A percentile compares a stretch with the other conserved stretches of the same genome.
These are phyloP conservation scores for Drosophila suzukii DNA, from an alignment of 1,140 invertebrate species.

Conservation along the genomic window DNA sequence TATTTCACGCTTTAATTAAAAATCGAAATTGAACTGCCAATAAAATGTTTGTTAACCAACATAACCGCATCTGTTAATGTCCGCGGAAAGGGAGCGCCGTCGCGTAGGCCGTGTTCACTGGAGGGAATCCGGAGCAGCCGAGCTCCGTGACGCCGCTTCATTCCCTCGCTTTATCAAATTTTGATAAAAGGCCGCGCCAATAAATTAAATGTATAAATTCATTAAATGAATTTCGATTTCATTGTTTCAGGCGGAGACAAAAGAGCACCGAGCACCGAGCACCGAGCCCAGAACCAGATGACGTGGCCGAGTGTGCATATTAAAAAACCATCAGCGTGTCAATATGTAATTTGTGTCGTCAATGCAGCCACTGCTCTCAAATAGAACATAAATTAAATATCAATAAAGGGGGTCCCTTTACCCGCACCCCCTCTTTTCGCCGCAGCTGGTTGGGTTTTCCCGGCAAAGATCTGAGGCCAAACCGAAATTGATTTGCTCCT, in stretches of 20 bases:
- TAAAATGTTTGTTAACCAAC: slow-evolving; percentile 80
- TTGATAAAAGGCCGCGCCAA: slow-evolving; percentile 78
- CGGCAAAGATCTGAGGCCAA: slow-evolving; percentile 44
- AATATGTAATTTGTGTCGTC: slow-evolving; percentile 82
- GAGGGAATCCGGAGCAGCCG: slow-evolving; percentile 43
- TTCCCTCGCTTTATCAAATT: slow-evolving; percentile 68
- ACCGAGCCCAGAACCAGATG: slow-evolving; percentile 47
- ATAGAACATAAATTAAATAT: slow-evolving; percentile 81
- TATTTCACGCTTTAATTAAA: slow-evolving; percentile 79
- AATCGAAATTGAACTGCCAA: slow-evolving; percentile 77
- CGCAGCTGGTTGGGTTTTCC: slow-evolving; percentile 18
- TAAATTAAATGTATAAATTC: slow-evolving; percentile 83
- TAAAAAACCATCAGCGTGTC: slow-evolving; percentile 82
- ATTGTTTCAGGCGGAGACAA: slow-evolving; percentile 60
- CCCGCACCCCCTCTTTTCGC: background rate
- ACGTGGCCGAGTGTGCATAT: slow-evolving; percentile 60
- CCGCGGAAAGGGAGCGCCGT: slow-evolving; percentile 52
- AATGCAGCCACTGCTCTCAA: slow-evolving; percentile 40
- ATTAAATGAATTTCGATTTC: slow-evolving; percentile 78
- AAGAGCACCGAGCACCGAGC: background rate
- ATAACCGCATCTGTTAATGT: slow-evolving; percentile 80
- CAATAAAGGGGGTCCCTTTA: slow-evolving; percentile 72
- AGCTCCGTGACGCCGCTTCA: slow-evolving; percentile 28
- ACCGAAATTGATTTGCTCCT: slow-evolving; percentile 54
- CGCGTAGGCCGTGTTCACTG: slow-evolving; percentile 55